Base-by-base conservation (phyloP, 2,797 vertebrate genomes). In the Rachycentron canadum region DNA sequence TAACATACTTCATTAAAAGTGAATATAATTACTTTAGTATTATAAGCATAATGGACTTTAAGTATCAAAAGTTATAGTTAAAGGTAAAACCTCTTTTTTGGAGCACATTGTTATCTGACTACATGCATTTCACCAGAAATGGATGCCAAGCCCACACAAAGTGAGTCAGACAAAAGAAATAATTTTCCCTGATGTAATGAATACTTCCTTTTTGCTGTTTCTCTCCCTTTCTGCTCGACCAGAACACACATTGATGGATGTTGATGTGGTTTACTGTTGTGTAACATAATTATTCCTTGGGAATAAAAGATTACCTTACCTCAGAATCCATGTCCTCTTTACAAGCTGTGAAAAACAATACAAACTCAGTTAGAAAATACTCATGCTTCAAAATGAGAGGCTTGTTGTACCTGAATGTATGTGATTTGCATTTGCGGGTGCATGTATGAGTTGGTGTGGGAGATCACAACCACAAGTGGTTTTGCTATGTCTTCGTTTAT, bases 131-230 rank as follows among this genome's bases (percentile, higher is more conserved):
- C 5, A 52, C 17, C 3, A 0, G 62, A 71, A 73, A 70, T 57
- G 81, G 82, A 76, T 87, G 85, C 60, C 57, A 19, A 3, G 60
- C 57, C 73, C 78, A 82, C 83, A 81, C 55, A 82, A 58, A 81
- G 61, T 78, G 85, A 86, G 52, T 83, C 82, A 88, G 7, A 73
- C 65, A 68, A 80, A 79, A 73, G 60, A 80, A 49, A 81, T 61
- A 1, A 28, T n/a, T 30, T 58, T 58, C 30, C 0, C 40, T 43
- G 19, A 68, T 63, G 60, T 55, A 56, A 34, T 17, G 28, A 73
- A 60, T 57, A 34, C 30, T 69, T 67, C 23, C 43, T 56, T 45
- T 55, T 30, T 50, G 38, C 14, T 7, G 52, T 36, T 40, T 50
- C 23, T 70, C 7, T 40, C 11, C 40, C 8, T 61, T 19, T 43